Percentiles rank a stretch among this genome's conserved stretches.
These are phyloP conservation scores for Aselliscus stoliczkanus DNA, from an alignment of 2,797 vertebrate genomes.

Conservation along the genomic window DNA sequence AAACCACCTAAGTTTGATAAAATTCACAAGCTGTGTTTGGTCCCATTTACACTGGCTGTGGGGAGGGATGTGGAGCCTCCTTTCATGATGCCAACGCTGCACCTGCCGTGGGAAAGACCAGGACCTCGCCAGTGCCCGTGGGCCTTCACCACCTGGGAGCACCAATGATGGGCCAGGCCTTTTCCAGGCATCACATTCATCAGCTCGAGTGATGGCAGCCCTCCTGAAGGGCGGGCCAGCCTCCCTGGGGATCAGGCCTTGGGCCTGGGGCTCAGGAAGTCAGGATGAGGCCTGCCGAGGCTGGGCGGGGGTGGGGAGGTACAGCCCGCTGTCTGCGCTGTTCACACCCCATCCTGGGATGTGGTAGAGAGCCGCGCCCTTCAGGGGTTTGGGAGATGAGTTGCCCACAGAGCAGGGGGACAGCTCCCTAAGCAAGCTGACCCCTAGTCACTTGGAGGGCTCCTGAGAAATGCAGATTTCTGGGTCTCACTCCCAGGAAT, in stretches of 20 bases:
- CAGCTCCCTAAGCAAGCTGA: background rate
- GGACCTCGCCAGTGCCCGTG: fast-evolving
- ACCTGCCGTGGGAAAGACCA: background rate
- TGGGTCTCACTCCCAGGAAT: background rate
- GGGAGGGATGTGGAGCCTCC: background rate
- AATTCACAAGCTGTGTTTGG: background rate
- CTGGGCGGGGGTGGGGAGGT: too few species aligned
- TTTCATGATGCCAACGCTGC: background rate
- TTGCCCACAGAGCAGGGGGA: background rate
- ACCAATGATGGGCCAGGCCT: fast-evolving
- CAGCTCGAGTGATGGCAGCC: fast-evolving
- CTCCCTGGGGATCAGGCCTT: background rate
- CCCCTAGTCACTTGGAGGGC: background rate
- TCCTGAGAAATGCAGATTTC: background rate
- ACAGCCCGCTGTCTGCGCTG: background rate
- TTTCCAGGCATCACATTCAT: background rate
- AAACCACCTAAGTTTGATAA: background rate
- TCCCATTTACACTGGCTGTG: background rate
- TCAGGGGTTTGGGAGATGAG: background rate
- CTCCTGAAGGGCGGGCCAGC: background rate
- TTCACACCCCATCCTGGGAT: too few species aligned
- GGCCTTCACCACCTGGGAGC: background rate
- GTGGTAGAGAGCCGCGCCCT: background rate
- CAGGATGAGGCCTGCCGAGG: background rate
- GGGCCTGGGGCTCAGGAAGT: background rate